Percentiles rank a stretch among this genome's conserved stretches.
Evolutionary conservation across 2,888 invertebrate genomes (phyloP).

Genomic region (Parthenolecanium corni): DNA sequence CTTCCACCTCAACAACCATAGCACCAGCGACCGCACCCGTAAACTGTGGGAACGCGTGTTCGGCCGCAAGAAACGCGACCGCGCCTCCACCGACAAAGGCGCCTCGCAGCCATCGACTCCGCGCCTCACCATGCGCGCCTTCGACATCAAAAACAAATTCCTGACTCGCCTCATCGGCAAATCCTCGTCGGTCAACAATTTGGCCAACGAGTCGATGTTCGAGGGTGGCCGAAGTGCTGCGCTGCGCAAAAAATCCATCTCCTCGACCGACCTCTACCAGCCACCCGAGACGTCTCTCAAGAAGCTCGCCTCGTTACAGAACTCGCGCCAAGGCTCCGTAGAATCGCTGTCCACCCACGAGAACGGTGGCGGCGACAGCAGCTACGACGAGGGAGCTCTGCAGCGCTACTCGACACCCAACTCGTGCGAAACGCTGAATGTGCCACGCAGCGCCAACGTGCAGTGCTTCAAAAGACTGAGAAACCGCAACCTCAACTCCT

Average conservation of each 20-base stretch:
- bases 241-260: slow-evolving; percentile 25
- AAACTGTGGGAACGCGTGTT: slow-evolving; percentile 31
- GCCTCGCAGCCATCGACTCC: slow-evolving; percentile 18
- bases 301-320: background rate
- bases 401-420: background rate
- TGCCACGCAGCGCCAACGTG: background rate
- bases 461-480: background rate
- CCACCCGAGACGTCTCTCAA: background rate
- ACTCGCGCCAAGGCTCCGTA: background rate
- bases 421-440: slow-evolving; percentile 3
- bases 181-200: slow-evolving; percentile 32
- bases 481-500: background rate
- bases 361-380: background rate
- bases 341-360: slow-evolving; percentile 7
- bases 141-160: slow-evolving; percentile 32
- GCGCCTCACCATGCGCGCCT: slow-evolving; percentile 16
- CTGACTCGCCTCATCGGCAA: slow-evolving; percentile 32
- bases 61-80: slow-evolving; percentile 30
- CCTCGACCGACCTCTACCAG: slow-evolving; percentile 12
- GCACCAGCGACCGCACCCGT: slow-evolving; percentile 29
- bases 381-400: background rate
- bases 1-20: slow-evolving; percentile 30
- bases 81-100: background rate
- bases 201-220: slow-evolving; percentile 12
- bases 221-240: background rate